Evolutionary conservation across 2,888 invertebrate genomes (phyloP), one percentile per base, ranked within the genome.

Genomic region (Spisula solida): DNA sequence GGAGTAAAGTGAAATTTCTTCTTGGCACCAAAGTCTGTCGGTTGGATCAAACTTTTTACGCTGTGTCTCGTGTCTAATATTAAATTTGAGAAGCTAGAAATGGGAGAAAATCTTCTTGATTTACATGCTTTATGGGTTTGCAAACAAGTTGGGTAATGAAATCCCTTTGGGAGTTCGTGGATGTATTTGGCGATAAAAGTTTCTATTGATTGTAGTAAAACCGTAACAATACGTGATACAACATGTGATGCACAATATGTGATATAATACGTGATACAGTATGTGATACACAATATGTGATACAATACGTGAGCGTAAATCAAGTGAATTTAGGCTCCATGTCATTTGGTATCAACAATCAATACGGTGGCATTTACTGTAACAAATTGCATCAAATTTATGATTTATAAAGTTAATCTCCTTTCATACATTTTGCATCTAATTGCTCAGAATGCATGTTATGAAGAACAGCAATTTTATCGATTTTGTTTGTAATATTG

Each of bases 161-260:
- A 79, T 55, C 31, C 85, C 51, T 56, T 51, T n/a, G 78, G 79
- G 85, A 79, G 56, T 51, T n/a, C 18, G 41, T 48, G 70, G 75
- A 84, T 55, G 84, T 84, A 55, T 79, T 84, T 48, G 78, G 78
- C 79, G 29, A 85, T 78, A 55, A 79, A 79, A 85, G 34, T 56
- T 79, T 79, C 55, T 85, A 85, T 85, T 79, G 85, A 85, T 85
- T 79, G 75, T 34, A 1, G 34, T 75, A 18, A 75, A 75, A 75
- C 1, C 31, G 8, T 31, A 14, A 70, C 5, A 70, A 70, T n/a
- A 70, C 29, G 10, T 29, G 31, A 75, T 41, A 41, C n/a, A n/a
- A n/a, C n/a, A n/a, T 31, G 31, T 31, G 70, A 70, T 70, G 8
- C 41, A 70, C 5, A 70, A 70, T n/a, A 70, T 10, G 10, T 29